These are phyloP conservation scores for Cebidichthys violaceus DNA, from an alignment of 2,113 vertebrate genomes.

Conservation along the genomic window DNA sequence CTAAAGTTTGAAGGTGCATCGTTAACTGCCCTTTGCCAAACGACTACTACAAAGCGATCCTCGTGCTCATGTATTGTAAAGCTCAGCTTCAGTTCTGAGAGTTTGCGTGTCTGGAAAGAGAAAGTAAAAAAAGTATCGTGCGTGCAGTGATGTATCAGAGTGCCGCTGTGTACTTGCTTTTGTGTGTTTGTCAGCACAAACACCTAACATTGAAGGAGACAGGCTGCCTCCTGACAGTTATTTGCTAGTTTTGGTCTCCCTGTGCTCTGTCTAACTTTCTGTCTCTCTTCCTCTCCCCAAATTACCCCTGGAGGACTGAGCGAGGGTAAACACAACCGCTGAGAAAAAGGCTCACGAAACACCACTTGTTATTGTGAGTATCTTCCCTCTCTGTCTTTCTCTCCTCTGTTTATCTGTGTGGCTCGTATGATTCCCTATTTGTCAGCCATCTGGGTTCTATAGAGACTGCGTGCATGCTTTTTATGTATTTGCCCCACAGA, in stretches of 20 bases:
- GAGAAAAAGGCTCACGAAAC: constrained; percentile 63
- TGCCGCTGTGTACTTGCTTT: constrained; percentile 46
- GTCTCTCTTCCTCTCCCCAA: constrained; percentile 70
- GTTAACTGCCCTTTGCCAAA: constrained; percentile 66
- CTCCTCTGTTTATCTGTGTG: constrained; percentile 61
- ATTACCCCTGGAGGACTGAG: constrained; percentile 72
- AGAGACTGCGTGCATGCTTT: constrained; percentile 26
- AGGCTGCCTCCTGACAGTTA: constrained; percentile 83
- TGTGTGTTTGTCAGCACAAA: constrained; percentile 80
- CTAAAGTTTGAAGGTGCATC: constrained; percentile 71
- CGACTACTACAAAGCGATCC: constrained; percentile 49
- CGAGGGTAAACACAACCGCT: constrained; percentile 66
- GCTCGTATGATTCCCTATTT: constrained; percentile 64
- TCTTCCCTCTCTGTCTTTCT: constrained; percentile 32
- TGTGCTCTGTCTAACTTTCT: constrained; percentile 76
- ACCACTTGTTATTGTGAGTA: constrained; percentile 69
- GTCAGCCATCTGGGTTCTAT: constrained; percentile 63
- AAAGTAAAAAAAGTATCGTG: constrained; percentile 43
- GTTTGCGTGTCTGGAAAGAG: constrained; percentile 48
- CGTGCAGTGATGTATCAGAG: constrained; percentile 52
- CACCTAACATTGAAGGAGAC: constrained; percentile 81
- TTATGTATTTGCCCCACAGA: constrained; percentile 30
- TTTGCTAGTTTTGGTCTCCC: constrained; percentile 80
- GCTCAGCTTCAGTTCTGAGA: constrained; percentile 42
- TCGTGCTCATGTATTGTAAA: constrained; percentile 37